Evolutionary conservation across 2,888 invertebrate genomes (phyloP).

Genomic region (Alviniconcha strummeri): DNA sequence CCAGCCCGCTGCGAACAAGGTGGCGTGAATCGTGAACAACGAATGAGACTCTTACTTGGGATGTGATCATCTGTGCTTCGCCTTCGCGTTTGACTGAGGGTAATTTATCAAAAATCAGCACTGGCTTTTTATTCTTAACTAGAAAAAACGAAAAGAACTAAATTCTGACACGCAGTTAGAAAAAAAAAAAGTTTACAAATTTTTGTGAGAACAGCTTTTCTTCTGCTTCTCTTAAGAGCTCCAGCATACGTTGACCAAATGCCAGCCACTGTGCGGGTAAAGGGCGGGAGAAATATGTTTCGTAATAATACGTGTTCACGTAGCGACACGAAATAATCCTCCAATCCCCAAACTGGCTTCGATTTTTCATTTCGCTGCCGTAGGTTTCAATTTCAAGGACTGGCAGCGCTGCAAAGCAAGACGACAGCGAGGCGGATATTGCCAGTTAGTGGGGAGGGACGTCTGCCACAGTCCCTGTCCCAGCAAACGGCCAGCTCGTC

Average conservation of each 20-base stretch:
- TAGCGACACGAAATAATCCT: not conserved
- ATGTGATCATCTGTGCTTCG: not conserved
- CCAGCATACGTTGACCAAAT: not conserved
- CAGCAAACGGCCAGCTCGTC: too few species aligned
- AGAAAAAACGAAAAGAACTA: not conserved
- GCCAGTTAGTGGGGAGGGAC: not conserved
- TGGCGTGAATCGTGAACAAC: too few species aligned
- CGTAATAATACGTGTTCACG: not conserved
- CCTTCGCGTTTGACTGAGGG: not conserved
- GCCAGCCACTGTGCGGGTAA: not conserved
- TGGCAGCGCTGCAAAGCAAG: not conserved
- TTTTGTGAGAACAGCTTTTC: too few species aligned
- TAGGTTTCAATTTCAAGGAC: not conserved
- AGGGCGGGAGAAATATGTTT: not conserved
- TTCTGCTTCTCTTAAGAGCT: too few species aligned
- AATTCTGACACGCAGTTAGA: not conserved
- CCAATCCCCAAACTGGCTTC: not conserved
- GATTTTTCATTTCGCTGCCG: not conserved
- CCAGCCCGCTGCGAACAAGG: too few species aligned
- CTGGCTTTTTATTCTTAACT: not conserved
- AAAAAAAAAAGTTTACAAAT: not conserved
- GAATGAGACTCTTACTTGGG: not conserved
- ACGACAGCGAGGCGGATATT: not conserved
- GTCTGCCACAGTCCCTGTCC: too few species aligned
- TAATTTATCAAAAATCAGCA: not conserved